Evolutionary conservation across 2,888 invertebrate genomes (phyloP).

Genomic region (Lampropteryx suffumata): DNA sequence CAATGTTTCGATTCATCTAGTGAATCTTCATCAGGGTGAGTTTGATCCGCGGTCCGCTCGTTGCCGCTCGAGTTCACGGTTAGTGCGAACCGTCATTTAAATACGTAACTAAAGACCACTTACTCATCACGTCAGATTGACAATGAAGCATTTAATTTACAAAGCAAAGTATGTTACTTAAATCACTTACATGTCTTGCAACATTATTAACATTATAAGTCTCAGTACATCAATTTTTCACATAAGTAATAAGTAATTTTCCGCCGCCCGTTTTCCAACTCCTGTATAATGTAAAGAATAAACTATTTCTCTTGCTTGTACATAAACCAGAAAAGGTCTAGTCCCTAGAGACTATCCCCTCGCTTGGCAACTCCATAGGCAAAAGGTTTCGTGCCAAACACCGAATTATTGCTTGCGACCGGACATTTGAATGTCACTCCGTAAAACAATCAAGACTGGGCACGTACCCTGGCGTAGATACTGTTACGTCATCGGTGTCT

Average conservation of each 20-base stretch:
- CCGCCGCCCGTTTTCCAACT: not conserved
- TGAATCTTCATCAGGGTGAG: too few species aligned
- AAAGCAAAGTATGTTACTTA: too few species aligned
- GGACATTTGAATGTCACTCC: conserved; percentile 32
- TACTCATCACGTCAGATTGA: not conserved
- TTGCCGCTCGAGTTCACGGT: too few species aligned
- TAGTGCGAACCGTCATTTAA: not conserved
- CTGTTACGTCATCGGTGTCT: conserved; percentile 11
- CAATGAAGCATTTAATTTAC: not conserved
- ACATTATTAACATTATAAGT: too few species aligned
- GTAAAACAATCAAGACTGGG: conserved; percentile 37
- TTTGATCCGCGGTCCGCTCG: too few species aligned
- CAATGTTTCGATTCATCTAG: too few species aligned
- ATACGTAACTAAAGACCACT: not conserved
- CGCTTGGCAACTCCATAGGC: conserved; percentile 2
- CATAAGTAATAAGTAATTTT: not conserved
- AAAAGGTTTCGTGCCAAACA: conserved; percentile 7
- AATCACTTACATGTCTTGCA: too few species aligned
- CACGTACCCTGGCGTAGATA: conserved; percentile 15
- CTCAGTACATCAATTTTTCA: not conserved
- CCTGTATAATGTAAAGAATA: not conserved
- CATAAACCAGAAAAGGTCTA: conserved; percentile 4
- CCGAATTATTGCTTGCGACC: conserved; percentile 11
- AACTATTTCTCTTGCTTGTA: conserved; percentile 4
- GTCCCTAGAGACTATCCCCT: conserved; percentile 5